phyloP scores from a whole-genome alignment of 1,140 invertebrate species.

The Drosophila mauritiana region DNA sequence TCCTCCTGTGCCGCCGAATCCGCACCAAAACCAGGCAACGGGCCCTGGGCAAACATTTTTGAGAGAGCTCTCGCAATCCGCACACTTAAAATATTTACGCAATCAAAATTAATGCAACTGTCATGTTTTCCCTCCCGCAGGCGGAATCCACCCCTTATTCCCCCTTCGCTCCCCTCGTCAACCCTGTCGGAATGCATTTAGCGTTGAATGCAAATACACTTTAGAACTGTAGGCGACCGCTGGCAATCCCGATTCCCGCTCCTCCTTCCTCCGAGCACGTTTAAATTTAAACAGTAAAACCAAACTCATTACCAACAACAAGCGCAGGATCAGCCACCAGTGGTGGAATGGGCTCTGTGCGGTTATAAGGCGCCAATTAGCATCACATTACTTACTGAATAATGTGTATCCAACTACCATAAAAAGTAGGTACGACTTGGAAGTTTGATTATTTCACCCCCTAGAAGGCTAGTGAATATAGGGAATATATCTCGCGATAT shows the following conservation, averaged over 20 bases:
- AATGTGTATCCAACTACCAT: neutral
- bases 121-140: conserved; percentile 62
- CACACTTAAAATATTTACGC: conserved; percentile 79
- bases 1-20: neutral
- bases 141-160: conserved; percentile 3
- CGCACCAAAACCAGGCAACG: conserved; percentile 1
- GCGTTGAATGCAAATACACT: conserved; percentile 82
- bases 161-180: neutral
- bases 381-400: neutral
- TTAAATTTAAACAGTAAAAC: conserved; percentile 83
- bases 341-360: neutral
- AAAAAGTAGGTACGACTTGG: too few species aligned
- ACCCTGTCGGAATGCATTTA: conserved; percentile 54
- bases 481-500: too few species aligned
- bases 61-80: conserved; percentile 52
- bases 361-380: neutral
- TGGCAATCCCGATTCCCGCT: conserved; percentile 5
- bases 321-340: conserved; percentile 44
- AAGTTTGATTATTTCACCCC: too few species aligned
- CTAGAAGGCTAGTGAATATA: too few species aligned
- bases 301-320: conserved; percentile 82
- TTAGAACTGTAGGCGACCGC: conserved; percentile 72
- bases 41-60: conserved; percentile 63
- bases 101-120: conserved; percentile 83
- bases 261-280: conserved; percentile 30